Evolutionary conservation across 2,113 vertebrate genomes (phyloP), one percentile per base, ranked within the genome.

Genomic region (Orycteropus afer): DNA sequence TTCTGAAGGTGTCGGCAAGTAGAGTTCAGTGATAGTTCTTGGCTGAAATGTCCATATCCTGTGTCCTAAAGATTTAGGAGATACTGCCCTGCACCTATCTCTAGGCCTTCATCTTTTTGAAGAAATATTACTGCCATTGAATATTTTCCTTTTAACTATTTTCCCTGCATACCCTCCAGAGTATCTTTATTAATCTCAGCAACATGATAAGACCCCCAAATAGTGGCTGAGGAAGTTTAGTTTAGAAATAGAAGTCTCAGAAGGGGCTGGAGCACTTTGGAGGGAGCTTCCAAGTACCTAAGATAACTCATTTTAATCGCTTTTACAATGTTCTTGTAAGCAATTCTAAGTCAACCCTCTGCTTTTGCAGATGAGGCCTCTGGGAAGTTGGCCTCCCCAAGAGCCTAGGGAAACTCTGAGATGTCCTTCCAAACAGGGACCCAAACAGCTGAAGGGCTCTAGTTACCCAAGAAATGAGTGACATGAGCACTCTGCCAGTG

Each of bases 361-460:
- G 67, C 88, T 95, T 78, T 95, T 81, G 88, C 89, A 91, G 90
- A 77, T 97, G 95, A 97, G 96, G 94, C 82, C 76, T 96, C 76
- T 94, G 95, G 88, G 47, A 91, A 73, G 49, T 5, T 95, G 93
- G 88, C 95, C n/a, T 94, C 83, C 91, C 45, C 7, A 49, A 81
- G 94, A 9, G 18, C 88, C 96, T 92, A 57, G 61, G 65, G 76
- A 40, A 96, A 95, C 67, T 73, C 93, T 96, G 95, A 97, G 73
- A 97, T 97, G 94, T 79, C 97, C 97, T 98, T 98, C 94, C 94
- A 97, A 81, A 98, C 90, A 95, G 92, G 84, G 96, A 95, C 89
- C 86, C 94, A 85, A 97, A 98, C 98, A 98, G 98, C 98, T 98
- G 98, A 97, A 97, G 85, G 87, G 97, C 96, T 98, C 98, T 91